These are phyloP conservation scores for Platysternon megacephalum DNA, from an alignment of 2,113 vertebrate species.

Conservation along the genomic window DNA sequence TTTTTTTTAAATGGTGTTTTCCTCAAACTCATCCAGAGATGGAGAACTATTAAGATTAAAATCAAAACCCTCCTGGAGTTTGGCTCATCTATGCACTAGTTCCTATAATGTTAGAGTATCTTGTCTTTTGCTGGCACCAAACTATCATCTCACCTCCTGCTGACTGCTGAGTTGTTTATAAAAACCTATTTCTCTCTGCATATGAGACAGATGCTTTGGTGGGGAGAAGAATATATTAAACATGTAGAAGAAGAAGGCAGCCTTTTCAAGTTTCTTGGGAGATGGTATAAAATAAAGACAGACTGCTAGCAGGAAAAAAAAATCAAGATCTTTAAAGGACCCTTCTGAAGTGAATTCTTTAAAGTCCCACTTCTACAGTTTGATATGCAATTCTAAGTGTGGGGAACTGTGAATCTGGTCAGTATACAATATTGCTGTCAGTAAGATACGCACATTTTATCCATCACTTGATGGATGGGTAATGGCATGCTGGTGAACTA, in stretches of 20 bases:
- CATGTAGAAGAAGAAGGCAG: constrained; percentile 27
- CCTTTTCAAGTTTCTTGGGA: constrained; percentile 52
- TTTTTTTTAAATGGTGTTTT: neutral
- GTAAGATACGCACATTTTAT: neutral
- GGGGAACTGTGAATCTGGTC: constrained; percentile 35
- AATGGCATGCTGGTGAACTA: neutral
- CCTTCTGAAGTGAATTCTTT: constrained; percentile 49
- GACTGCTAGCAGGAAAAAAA: constrained; percentile 41
- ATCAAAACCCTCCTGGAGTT: constrained; percentile 55
- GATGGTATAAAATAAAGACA: constrained; percentile 56
- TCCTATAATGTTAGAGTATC: constrained; percentile 25
- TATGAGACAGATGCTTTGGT: constrained; percentile 38
- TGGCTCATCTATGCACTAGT: constrained; percentile 8
- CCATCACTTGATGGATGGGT: neutral
- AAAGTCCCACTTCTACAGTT: constrained; percentile 43
- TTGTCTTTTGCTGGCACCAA: constrained; percentile 25
- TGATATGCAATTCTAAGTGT: constrained; percentile 1
- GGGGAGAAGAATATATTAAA: constrained; percentile 52
- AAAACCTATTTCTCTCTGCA: constrained; percentile 38
- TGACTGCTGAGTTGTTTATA: constrained; percentile 52
- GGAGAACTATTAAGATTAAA: constrained; percentile 43
- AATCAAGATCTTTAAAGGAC: constrained; percentile 42
- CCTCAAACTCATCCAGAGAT: neutral
- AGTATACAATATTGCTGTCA: neutral
- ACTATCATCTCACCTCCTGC: constrained; percentile 38